Conservation (phyloP, 2,113 vertebrate species). For the Hassar affinis region DNA sequence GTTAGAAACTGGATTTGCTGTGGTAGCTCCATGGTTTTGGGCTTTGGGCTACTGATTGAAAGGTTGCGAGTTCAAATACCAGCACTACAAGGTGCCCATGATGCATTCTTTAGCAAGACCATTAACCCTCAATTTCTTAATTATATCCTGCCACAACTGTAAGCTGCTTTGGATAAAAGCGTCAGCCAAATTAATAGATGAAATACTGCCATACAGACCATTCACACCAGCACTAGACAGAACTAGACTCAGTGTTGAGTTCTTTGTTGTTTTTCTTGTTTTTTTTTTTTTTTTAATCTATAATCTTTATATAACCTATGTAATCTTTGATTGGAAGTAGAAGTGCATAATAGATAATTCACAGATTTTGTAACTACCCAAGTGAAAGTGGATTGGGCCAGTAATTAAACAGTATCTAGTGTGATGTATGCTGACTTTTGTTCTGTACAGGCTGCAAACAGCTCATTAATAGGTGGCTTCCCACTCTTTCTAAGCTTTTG, state of each 20-base stretch:
- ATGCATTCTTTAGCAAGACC: not conserved
- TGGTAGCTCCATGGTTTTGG: not conserved
- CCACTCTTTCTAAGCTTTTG: slow-evolving; percentile 7
- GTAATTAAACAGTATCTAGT: slow-evolving; percentile 7
- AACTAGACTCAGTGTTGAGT: not conserved
- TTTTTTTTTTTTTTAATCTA: not conserved
- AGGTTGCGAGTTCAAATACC: not conserved
- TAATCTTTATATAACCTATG: not conserved
- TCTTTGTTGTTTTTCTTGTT: not conserved
- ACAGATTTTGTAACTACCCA: not conserved
- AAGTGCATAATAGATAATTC: slow-evolving; percentile 1
- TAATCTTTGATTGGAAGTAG: not conserved
- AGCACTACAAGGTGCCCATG: not conserved
- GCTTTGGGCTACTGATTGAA: not conserved
- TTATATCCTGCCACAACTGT: slow-evolving; percentile 7
- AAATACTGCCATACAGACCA: not conserved
- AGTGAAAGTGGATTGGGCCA: slow-evolving; percentile 5
- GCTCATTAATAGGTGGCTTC: slow-evolving; percentile 18
- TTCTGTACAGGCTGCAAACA: not conserved
- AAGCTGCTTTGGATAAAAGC: not conserved
- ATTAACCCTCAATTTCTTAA: slow-evolving; percentile 16
- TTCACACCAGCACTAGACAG: not conserved
- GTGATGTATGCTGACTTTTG: slow-evolving; percentile 12
- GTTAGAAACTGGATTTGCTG: not conserved
- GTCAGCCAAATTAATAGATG: not conserved